Conservation (phyloP, 2,888 invertebrate genomes). For the Aleiodes alternator region DNA sequence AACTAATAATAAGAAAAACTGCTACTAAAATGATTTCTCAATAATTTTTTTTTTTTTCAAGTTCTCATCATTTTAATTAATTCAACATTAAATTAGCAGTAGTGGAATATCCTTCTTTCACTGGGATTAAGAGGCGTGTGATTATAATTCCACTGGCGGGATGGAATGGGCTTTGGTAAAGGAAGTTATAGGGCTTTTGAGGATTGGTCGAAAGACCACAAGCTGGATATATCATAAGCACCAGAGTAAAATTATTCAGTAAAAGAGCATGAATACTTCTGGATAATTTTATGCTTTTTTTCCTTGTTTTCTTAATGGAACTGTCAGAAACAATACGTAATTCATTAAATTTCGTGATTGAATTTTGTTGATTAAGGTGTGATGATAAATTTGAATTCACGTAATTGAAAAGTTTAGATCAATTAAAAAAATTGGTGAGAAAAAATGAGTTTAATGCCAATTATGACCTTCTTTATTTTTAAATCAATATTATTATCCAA, state of each 20-base stretch:
- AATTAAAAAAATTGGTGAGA: too few species aligned
- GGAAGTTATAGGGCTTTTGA: constrained; percentile 34
- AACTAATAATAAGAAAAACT: neutral
- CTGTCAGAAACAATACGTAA: neutral
- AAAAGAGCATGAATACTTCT: constrained; percentile 27
- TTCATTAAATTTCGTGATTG: neutral
- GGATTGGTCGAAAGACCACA: constrained; percentile 34
- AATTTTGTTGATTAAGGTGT: neutral
- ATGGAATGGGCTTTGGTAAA: constrained; percentile 48
- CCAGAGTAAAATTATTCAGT: constrained; percentile 37
- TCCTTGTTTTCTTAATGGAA: neutral
- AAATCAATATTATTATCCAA: too few species aligned
- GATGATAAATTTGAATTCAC: too few species aligned
- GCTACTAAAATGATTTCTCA: neutral
- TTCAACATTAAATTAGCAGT: constrained; percentile 51
- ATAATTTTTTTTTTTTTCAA: constrained; percentile 3
- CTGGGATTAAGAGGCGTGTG: constrained; percentile 56
- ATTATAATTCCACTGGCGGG: constrained; percentile 49
- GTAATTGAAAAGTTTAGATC: too few species aligned
- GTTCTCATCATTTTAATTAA: constrained; percentile 49
- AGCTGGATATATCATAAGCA: constrained; percentile 1
- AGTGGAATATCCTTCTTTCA: constrained; percentile 43
- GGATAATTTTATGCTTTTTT: constrained; percentile 3
- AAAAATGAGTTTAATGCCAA: too few species aligned
- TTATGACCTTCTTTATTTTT: too few species aligned